These are phyloP conservation scores for Calameuta filiformis DNA, from an alignment of 2,888 invertebrate species.

Conservation along the genomic window DNA sequence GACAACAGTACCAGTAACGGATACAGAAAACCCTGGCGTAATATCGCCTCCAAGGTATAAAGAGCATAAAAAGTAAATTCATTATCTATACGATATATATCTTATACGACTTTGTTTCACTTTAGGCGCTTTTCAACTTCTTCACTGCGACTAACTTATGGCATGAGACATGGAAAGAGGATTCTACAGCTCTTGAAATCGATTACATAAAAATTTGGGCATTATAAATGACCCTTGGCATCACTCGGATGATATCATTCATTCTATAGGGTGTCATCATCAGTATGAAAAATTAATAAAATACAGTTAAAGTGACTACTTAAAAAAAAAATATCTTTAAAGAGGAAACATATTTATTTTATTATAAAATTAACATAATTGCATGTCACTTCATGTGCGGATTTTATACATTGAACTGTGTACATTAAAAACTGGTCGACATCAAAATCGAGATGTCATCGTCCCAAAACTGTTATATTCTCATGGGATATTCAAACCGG, in stretches of 20 bases:
- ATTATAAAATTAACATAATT: too few species aligned
- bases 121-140: slow-evolving; percentile 60
- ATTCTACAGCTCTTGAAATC: slow-evolving; percentile 69
- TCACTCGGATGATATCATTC: background rate
- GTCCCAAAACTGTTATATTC: background rate
- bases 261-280: background rate
- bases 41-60: slow-evolving; percentile 71
- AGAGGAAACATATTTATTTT: background rate
- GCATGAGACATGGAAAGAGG: slow-evolving; percentile 67
- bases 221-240: slow-evolving; percentile 49
- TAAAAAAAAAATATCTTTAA: background rate
- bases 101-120: slow-evolving; percentile 5
- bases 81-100: background rate
- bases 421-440: too few species aligned
- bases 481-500: background rate
- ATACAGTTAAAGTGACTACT: background rate
- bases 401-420: too few species aligned
- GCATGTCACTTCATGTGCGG: too few species aligned
- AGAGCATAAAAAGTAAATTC: background rate
- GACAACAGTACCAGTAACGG: slow-evolving; percentile 67
- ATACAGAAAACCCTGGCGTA: slow-evolving; percentile 80
- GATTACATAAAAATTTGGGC: slow-evolving; percentile 74
- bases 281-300: background rate
- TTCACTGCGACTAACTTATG: slow-evolving; percentile 64
- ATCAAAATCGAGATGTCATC: background rate